Evolutionary conservation across 2,888 invertebrate species (phyloP).

Genomic region (Lumbricus terrestris): DNA sequence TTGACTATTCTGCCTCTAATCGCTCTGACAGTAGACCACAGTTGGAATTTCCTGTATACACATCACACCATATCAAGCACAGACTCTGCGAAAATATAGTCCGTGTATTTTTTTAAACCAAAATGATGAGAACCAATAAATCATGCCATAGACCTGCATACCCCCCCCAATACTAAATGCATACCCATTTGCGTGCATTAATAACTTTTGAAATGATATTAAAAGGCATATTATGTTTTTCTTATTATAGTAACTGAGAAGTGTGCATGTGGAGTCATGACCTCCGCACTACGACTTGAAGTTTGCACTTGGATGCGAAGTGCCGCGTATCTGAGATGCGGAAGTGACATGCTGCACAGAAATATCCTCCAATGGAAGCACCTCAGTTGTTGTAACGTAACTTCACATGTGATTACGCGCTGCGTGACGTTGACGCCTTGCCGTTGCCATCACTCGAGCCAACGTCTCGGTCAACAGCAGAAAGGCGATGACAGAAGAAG

Average conservation of each 20-base stretch:
- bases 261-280: neutral
- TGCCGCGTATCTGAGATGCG: neutral
- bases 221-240: neutral
- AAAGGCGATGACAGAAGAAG: neutral
- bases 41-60: too few species aligned
- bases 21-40: too few species aligned
- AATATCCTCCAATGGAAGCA: neutral
- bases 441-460: neutral
- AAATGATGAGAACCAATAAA: too few species aligned
- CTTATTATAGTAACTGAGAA: neutral
- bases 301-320: neutral
- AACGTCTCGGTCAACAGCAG: neutral
- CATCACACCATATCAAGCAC: too few species aligned
- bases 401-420: neutral
- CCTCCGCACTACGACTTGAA: neutral
- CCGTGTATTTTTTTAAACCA: too few species aligned
- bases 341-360: neutral
- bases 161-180: too few species aligned
- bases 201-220: too few species aligned
- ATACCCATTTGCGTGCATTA: too few species aligned
- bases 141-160: too few species aligned
- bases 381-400: neutral
- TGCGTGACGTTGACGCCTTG: neutral
- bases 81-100: too few species aligned
- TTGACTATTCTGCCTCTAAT: too few species aligned